A percentile compares a stretch with the other conserved stretches of the same genome.
Conservation (phyloP, 2,888 invertebrate species). For the Dolichopus griseipennis region DNA sequence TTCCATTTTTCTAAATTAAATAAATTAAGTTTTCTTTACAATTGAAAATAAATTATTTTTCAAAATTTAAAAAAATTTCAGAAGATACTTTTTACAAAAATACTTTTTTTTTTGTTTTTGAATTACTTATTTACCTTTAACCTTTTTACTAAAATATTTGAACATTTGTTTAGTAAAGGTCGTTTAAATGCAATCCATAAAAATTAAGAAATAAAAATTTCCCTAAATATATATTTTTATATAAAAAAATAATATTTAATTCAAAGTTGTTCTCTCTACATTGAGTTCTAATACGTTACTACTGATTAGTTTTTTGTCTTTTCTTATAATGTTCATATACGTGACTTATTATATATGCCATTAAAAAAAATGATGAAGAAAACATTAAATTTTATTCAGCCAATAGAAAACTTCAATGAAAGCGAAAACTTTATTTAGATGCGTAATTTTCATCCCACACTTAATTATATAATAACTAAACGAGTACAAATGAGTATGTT, state of each 20-base stretch:
- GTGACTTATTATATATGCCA: too few species aligned
- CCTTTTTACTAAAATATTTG: slow-evolving; percentile 2
- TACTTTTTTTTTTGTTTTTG: too few species aligned
- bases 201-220: neutral
- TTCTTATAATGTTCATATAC: neutral
- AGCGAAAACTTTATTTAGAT: neutral
- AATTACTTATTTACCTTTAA: neutral
- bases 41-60: too few species aligned
- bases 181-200: neutral
- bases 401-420: neutral
- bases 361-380: neutral
- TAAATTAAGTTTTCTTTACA: too few species aligned
- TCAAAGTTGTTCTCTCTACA: neutral
- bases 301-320: neutral
- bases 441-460: neutral
- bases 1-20: too few species aligned
- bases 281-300: neutral
- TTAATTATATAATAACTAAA: neutral
- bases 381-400: neutral
- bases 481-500: neutral
- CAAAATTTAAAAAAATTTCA: too few species aligned
- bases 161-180: neutral
- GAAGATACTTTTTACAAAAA: too few species aligned
- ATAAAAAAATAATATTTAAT: neutral
- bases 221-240: neutral